Conservation (phyloP, 2,888 invertebrate genomes). For the Gibbula magus region DNA sequence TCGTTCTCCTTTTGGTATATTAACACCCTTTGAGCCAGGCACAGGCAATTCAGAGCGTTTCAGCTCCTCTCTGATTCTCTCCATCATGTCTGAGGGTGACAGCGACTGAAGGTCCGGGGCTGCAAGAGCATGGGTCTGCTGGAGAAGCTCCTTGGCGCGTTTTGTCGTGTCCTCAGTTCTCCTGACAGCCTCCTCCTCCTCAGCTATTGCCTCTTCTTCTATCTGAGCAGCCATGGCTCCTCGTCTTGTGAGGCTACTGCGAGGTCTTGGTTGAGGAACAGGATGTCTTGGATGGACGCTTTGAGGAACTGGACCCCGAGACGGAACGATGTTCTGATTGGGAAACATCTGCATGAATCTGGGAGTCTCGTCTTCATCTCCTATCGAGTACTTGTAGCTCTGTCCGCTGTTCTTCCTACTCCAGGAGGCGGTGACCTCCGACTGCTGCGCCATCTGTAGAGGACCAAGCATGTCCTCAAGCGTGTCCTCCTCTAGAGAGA, state of each 20-base stretch:
- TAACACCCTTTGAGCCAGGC: not conserved
- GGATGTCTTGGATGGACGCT: too few species aligned
- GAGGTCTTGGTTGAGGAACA: not conserved
- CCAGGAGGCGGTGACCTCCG: not conserved
- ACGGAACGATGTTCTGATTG: not conserved
- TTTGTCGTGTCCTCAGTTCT: not conserved
- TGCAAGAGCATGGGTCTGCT: not conserved
- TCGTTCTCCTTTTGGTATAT: too few species aligned
- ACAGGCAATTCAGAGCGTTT: not conserved
- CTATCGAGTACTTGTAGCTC: not conserved
- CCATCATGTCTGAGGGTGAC: not conserved
- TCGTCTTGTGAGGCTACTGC: not conserved
- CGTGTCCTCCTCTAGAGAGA: not conserved
- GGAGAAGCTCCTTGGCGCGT: not conserved
- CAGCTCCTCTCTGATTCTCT: not conserved
- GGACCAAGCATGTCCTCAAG: not conserved
- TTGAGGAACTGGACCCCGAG: not conserved
- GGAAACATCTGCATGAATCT: not conserved
- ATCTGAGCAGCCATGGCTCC: not conserved
- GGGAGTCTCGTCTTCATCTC: not conserved
- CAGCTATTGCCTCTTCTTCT: not conserved
- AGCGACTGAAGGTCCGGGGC: not conserved
- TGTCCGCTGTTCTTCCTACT: not conserved
- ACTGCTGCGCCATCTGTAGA: not conserved
- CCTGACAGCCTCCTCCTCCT: slow-evolving; percentile 3